phyloP scores from a whole-genome alignment of 2,113 vertebrate genomes.

The Tamias sibiricus region DNA sequence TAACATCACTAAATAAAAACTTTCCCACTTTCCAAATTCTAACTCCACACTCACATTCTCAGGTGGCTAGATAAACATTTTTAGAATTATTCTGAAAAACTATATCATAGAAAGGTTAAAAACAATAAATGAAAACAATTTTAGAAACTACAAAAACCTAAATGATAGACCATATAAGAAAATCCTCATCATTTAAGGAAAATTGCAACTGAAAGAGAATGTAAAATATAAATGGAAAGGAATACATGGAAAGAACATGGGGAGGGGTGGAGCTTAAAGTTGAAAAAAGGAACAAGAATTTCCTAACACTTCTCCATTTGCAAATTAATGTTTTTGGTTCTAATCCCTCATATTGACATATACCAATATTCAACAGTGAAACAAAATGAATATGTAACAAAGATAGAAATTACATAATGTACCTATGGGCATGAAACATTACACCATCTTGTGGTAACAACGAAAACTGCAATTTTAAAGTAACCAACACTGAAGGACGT shows the following conservation, averaged over 20 bases:
- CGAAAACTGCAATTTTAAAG: constrained; percentile 45
- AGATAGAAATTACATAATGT: neutral
- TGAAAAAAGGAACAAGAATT: constrained; percentile 13
- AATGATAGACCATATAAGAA: neutral
- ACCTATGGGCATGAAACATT: neutral
- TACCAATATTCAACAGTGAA: neutral
- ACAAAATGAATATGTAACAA: constrained; percentile 24
- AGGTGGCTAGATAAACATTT: neutral
- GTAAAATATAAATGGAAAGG: constrained; percentile 47
- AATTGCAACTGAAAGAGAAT: neutral
- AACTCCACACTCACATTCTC: neutral
- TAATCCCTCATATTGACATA: neutral
- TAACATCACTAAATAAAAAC: neutral
- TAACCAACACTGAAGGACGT: constrained; percentile 25
- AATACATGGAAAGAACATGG: neutral
- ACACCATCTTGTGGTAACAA: constrained; percentile 27
- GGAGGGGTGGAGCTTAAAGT: neutral
- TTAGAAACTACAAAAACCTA: constrained; percentile 1
- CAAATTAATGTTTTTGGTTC: constrained; percentile 42
- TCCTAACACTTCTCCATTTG: neutral
- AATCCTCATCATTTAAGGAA: constrained; percentile 1
- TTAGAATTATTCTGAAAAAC: constrained; percentile 39
- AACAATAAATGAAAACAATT: constrained; percentile 33
- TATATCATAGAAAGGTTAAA: neutral
- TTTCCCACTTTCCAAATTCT: neutral